A percentile compares a stretch with the other conserved stretches of the same genome.
These are phyloP conservation scores for Plumapathes pennacea DNA, from an alignment of 92 coral and sea anemone species.

Conservation along the genomic window DNA sequence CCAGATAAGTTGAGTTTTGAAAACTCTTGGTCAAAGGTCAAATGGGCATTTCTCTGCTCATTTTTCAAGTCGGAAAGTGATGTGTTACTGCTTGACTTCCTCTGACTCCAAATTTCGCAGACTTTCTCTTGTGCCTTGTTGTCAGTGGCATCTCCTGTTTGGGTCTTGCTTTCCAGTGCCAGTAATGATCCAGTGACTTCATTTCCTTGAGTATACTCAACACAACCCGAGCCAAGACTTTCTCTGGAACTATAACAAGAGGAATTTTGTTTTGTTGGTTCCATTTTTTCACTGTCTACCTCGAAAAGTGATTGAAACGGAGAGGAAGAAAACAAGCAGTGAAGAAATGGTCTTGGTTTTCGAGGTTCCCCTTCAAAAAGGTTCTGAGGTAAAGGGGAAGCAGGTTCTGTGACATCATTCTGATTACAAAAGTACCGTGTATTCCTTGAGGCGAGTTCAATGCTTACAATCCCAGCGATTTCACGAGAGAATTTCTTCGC, in stretches of 20 bases:
- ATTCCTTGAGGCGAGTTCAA: conserved; percentile 83
- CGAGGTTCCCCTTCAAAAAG: conserved; percentile 71
- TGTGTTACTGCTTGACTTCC: too few species aligned
- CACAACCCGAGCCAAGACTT: too few species aligned
- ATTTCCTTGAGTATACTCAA: too few species aligned
- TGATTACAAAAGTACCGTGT: conserved; percentile 71
- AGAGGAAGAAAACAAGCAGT: conserved; percentile 71
- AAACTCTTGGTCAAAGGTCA: conserved; percentile 49
- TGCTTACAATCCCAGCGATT: conserved; percentile 86
- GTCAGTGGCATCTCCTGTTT: background rate
- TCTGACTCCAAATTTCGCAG: too few species aligned
- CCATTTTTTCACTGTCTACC: too few species aligned
- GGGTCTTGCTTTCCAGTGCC: background rate
- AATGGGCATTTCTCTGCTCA: conserved; percentile 14
- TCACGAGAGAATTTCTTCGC: conserved; percentile 61
- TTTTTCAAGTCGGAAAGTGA: background rate
- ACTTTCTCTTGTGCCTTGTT: background rate
- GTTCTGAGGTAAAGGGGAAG: conserved; percentile 43
- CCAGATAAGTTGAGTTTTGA: conserved; percentile 80
- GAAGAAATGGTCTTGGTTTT: conserved; percentile 73
- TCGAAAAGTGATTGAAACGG: conserved; percentile 79
- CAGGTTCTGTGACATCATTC: conserved; percentile 2
- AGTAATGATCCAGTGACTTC: background rate
- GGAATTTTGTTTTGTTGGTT: too few species aligned
- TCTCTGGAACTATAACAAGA: background rate